phyloP scores from a whole-genome alignment of 37 sponge, comb jelly and placozoan species.

The Hormiphora californensis region DNA sequence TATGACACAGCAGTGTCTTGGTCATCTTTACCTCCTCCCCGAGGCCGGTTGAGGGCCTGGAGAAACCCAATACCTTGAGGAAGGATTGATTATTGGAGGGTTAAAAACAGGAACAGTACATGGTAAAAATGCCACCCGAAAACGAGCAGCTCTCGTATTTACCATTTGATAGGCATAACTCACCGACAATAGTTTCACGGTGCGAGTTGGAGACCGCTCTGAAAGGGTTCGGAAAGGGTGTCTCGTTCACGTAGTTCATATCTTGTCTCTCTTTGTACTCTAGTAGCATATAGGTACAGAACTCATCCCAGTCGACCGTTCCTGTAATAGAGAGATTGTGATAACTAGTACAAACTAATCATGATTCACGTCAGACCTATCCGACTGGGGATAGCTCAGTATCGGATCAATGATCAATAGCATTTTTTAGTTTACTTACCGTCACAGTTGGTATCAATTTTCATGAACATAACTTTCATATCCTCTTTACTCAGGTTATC shows the following conservation, averaged over 20 bases:
- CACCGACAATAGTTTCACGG: slow-evolving; percentile 26
- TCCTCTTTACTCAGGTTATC: slow-evolving; percentile 48
- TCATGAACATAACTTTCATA: slow-evolving; percentile 81
- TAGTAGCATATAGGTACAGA: slow-evolving; percentile 91
- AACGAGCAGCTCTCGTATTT: neutral
- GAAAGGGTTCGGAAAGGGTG: slow-evolving; percentile 72
- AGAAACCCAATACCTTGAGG: slow-evolving; percentile 11
- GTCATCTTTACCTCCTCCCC: slow-evolving; percentile 3
- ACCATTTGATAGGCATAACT: neutral
- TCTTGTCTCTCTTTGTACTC: slow-evolving; percentile 83
- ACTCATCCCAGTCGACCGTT: slow-evolving; percentile 92
- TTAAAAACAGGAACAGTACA: too few relatives aligned
- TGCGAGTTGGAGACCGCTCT: slow-evolving; percentile 48
- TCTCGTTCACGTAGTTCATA: slow-evolving; percentile 69
- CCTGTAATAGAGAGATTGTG: slow-evolving; percentile 50
- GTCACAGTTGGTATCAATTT: slow-evolving; percentile 86
- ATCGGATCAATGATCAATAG: too few relatives aligned
- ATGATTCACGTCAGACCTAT: too few relatives aligned
- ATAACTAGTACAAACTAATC: too few relatives aligned
- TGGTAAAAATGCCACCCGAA: too few relatives aligned
- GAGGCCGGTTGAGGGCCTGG: neutral
- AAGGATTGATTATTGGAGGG: neutral
- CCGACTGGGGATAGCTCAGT: too few relatives aligned
- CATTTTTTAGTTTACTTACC: slow-evolving; percentile 55
- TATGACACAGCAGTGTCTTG: slow-evolving; percentile 8